Evolutionary conservation across 2,113 vertebrate species (phyloP), one percentile per base, ranked within the genome.

Genomic region (Cebus imitator): DNA sequence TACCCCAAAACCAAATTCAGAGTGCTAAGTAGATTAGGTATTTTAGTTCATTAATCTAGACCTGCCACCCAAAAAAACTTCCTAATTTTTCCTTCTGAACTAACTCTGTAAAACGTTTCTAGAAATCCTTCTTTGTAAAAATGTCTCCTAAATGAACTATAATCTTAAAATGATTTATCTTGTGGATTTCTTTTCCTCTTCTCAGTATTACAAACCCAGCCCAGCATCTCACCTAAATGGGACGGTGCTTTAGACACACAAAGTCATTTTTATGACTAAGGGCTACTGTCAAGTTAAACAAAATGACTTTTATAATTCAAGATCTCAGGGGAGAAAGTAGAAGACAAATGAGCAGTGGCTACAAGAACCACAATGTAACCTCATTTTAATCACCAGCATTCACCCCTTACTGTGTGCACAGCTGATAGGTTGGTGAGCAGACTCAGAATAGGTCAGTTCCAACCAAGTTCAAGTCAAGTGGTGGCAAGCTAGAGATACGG

Each of bases 381-480:
- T 96, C 96, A 97, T 64, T 92, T 84, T 96, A 97, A 97, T 97
- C 97, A 76, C 55, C 23, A 94, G 55, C 32, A 8, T 50, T 94
- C 97, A 97, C 92, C 57, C 90, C 40, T 96, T 90, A 35, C 0
- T 96, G 97, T 90, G 64, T 90, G 64, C 66, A 52, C 5, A 73
- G 75, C 92, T 96, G 97, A 97, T 97, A 97, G 90, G 96, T 94
- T 94, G 78, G 52, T 30, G 61, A 82, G 40, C 12, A 43, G 84
- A 82, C 96, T 97, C 87, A 97, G 90, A 98, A 97, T 96, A 97
- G 95, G 92, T 96, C 83, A 81, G 50, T 97, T 84, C 92, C 64
- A 86, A 89, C 87, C 91, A 97, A 97, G 61, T 78, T 91, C 68
- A 57, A 90, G 50, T 92, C 70, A 76, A 95, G 37, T 27, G 25